Base-by-base conservation (phyloP, 2,888 invertebrate genomes). In the Gortyna flavago region DNA sequence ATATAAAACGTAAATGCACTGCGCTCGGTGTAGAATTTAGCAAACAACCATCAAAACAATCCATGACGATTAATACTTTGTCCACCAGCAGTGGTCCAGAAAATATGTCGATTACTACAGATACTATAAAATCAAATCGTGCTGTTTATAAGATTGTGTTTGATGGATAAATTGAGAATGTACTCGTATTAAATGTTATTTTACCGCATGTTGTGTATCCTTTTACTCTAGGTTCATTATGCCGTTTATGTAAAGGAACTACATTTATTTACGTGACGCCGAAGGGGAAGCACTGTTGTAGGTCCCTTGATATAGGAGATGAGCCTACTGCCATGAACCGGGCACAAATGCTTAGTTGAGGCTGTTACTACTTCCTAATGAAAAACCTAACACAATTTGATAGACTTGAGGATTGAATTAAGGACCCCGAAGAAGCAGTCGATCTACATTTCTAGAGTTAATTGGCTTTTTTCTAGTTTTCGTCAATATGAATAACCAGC, bases 91-190 rank as follows among this genome's bases (percentile, higher is more conserved):
- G 71, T 70, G 69, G 75, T 72, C 51, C 80, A 72, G 67, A 57
- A 59, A n/a, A n/a, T n/a, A n/a, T 67, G 35, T 72, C 32, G 44
- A 67, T 80, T 80, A 72, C 72, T 62, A 72, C 85, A 75, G 87
- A 88, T 81, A 84, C 87, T 69, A 59, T 80, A 25, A 89, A 91
- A 87, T 93, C 92, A 38, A 96, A 96, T 90, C 95, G 96, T 90
- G 94, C 94, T 77, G 94, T 96, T 41, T 96, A 95, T 92, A 93
- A 94, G n/a, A 87, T 96, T 85, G 93, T 95, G 41, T 95, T 93
- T 88, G 91, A 94, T 88, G 93, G 88, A 79, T 93, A 89, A 92
- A 67, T 73, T 5, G 44, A n/a, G 5, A 54, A 29, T 80, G 62
- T n/a, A n/a, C n/a, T n/a, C n/a, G n/a, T n/a, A 44, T 74, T 81